Percentiles rank a stretch among this genome's conserved stretches.
Evolutionary conservation across 1,140 invertebrate species (phyloP).

Genomic region (Acyrthosiphon pisum): DNA sequence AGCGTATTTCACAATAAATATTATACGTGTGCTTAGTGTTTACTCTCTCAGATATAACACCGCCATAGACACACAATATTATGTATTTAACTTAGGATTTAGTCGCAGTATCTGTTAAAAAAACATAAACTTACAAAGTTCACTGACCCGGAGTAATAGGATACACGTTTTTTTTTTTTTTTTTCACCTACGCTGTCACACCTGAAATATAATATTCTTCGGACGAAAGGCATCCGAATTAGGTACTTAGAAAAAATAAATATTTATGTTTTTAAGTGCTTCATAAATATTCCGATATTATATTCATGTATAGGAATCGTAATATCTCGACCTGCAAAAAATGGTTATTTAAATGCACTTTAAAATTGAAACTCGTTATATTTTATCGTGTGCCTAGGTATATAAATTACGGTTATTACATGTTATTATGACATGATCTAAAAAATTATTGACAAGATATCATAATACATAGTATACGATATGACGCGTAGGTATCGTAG

Average conservation of each 20-base stretch:
- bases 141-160: not conserved
- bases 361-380: not conserved
- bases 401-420: not conserved
- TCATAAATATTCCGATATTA: not conserved
- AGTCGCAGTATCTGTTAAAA: not conserved
- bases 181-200: no score
- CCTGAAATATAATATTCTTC: no score
- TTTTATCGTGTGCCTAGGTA: not conserved
- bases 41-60: not conserved
- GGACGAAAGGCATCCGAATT: no score
- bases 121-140: not conserved
- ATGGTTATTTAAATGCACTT: not conserved
- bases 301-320: not conserved
- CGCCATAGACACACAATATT: no score
- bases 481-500: no score
- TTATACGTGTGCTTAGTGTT: not conserved
- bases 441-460: not conserved
- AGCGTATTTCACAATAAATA: not conserved
- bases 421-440: no score
- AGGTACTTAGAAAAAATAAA: no score
- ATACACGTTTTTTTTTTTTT: not conserved
- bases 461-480: no score
- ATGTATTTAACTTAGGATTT: not conserved
- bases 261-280: no score
- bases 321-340: not conserved